Evolutionary conservation across 2,797 vertebrate genomes (phyloP).

Genomic region (Myiothlypis coronata): DNA sequence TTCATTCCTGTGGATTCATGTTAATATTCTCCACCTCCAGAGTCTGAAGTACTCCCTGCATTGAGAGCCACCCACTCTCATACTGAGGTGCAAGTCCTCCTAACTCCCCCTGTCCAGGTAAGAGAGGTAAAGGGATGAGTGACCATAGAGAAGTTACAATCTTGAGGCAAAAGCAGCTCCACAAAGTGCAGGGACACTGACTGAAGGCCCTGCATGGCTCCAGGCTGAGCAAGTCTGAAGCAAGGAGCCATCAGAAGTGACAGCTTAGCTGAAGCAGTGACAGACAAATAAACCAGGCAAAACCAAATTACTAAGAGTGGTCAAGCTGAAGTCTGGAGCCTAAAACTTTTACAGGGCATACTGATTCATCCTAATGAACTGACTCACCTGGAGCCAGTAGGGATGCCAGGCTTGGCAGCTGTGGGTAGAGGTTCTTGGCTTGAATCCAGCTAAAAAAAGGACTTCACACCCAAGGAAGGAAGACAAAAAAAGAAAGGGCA

Average conservation of each 20-base stretch:
- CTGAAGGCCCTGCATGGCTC: neutral
- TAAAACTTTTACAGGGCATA: neutral
- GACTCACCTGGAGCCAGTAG: neutral
- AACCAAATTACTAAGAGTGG: neutral
- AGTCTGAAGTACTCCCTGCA: neutral
- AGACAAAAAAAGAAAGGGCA: neutral
- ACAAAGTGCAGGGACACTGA: accelerated
- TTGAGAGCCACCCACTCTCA: neutral
- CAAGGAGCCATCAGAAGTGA: neutral
- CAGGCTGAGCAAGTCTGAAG: neutral
- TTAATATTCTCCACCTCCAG: neutral
- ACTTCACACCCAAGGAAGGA: neutral
- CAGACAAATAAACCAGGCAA: neutral
- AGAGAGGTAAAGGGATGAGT: neutral
- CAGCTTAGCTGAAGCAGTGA: neutral
- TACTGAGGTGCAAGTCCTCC: neutral
- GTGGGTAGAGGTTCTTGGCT: neutral
- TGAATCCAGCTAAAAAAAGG: neutral
- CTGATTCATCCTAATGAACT: neutral
- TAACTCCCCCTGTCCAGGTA: neutral
- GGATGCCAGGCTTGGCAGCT: neutral
- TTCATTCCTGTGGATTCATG: neutral
- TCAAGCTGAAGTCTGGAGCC: neutral
- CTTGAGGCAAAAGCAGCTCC: neutral
- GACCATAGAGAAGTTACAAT: neutral